Evolutionary conservation across 53 echinoderm and acorn worm genomes (phyloP), one percentile per base, ranked within the genome.

Genomic region (Stichopus horrens): DNA sequence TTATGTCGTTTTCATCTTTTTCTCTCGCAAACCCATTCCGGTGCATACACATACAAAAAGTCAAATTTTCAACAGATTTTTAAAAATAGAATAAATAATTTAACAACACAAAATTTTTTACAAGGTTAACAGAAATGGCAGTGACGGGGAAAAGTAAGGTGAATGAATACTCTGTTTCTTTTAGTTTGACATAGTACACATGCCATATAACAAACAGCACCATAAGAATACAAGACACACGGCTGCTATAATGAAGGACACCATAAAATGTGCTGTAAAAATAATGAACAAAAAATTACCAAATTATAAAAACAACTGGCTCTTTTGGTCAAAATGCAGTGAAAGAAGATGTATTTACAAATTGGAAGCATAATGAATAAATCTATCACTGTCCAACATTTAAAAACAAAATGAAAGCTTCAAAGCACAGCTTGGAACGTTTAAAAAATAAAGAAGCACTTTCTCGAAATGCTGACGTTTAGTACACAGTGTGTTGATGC

Each of bases 261-360:
- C 54, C 54, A 77, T 9, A 52, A 77, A 51, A 37, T 37, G 37
- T 37, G 37, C 37, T 37, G 37, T 37, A 37, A 37, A 74, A 16
- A 74, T 74, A 74, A 23, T 74, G 14, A 20, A 21, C 20, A 74
- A 21, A 23, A 77, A 77, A 13, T 51, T 9, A 77, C 23, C 77
- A 18, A 77, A 23, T 8, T 11, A 6, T 23, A 77, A 23, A 77
- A 51, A 16, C 5, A 63, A 77, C 52, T 77, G 77, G 77, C 54
- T 53, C 16, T 77, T 37, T 77, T 77, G 77, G 77, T 77, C 77
- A 77, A 77, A 77, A 75, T 7, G 16, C 11, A 53, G 16, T 52
- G 77, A 52, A 53, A 77, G 54, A 77, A 77, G 52, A 52, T 6
- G 16, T 18, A 77, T 77, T 77, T 77, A 77, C 77, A 77, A 77